phyloP scores from a whole-genome alignment of 2,888 invertebrate genomes.

The Punctoribates punctum region DNA sequence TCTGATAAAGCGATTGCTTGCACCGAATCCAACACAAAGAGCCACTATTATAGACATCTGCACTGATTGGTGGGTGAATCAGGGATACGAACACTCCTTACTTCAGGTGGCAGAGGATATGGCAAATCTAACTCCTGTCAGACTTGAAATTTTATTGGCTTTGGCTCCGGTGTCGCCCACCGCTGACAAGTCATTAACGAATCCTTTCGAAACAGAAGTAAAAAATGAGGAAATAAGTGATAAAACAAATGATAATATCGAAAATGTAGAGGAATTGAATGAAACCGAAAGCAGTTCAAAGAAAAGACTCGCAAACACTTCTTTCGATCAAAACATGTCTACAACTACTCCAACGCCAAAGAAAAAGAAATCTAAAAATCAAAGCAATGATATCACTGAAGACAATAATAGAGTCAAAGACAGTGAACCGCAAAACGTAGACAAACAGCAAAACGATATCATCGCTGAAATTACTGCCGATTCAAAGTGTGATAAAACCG shows the following conservation, averaged over 20 bases:
- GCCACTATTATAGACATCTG: constrained; percentile 93
- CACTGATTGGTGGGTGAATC: constrained; percentile 95
- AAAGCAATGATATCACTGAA: constrained; percentile 4
- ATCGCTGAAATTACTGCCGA: not conserved
- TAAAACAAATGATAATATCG: not conserved
- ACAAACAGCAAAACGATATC: not conserved
- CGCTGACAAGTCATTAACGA: constrained; percentile 33
- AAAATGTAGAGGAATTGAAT: not conserved
- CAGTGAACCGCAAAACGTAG: not conserved
- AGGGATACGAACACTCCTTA: constrained; percentile 72
- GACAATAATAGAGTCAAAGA: constrained; percentile 16
- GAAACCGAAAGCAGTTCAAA: not conserved
- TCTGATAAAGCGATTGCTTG: constrained; percentile 87
- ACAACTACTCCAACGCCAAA: constrained; percentile 35
- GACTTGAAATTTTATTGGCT: constrained; percentile 78
- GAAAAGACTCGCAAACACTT: constrained; percentile 45
- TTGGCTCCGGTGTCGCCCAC: constrained; percentile 63
- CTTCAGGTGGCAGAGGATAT: constrained; percentile 79
- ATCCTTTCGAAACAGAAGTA: constrained; percentile 23
- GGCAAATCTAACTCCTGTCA: constrained; percentile 84
- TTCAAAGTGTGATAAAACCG: no score
- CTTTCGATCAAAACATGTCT: constrained; percentile 46
- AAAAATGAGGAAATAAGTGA: constrained; percentile 26
- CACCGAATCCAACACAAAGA: constrained; percentile 80
- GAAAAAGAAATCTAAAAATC: constrained; percentile 37